phyloP scores from a whole-genome alignment of 2,797 vertebrate genomes.

The Hylomyscus alleni region DNA sequence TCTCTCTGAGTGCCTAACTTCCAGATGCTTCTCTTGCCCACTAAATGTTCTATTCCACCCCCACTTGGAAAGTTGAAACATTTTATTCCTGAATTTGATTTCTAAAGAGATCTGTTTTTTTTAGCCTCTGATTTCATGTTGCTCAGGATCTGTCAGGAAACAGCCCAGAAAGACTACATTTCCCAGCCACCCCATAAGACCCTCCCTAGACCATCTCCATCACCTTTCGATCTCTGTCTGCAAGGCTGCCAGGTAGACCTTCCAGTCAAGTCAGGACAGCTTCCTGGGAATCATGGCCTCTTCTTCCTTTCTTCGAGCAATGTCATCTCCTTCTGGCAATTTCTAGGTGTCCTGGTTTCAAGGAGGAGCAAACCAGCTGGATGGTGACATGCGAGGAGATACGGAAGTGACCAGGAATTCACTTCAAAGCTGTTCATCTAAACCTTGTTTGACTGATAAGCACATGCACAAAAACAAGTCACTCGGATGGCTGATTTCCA shows the following conservation, averaged over 20 bases:
- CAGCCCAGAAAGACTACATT: background rate
- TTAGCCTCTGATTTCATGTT: background rate
- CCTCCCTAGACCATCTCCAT: too few species aligned
- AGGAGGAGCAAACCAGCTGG: background rate
- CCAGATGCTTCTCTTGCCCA: background rate
- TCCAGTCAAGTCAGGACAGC: background rate
- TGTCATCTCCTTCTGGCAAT: background rate
- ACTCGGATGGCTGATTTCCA: slow-evolving; percentile 25
- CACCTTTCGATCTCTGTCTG: background rate
- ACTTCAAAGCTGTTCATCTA: background rate
- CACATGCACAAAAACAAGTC: background rate
- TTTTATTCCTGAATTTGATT: slow-evolving; percentile 24
- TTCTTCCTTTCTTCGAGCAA: background rate
- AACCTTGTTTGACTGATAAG: slow-evolving; percentile 27
- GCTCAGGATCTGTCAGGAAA: background rate
- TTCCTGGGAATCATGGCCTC: background rate
- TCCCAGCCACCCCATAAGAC: background rate
- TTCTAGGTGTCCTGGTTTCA: background rate
- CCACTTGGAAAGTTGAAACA: background rate
- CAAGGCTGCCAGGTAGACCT: background rate
- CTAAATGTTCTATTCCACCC: slow-evolving; percentile 8
- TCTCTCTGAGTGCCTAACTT: background rate
- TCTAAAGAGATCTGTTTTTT: slow-evolving; percentile 4
- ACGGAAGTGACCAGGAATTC: background rate
- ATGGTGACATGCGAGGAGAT: background rate